Conservation (phyloP, 2,113 vertebrate genomes). For the Bubalus kerabau region DNA sequence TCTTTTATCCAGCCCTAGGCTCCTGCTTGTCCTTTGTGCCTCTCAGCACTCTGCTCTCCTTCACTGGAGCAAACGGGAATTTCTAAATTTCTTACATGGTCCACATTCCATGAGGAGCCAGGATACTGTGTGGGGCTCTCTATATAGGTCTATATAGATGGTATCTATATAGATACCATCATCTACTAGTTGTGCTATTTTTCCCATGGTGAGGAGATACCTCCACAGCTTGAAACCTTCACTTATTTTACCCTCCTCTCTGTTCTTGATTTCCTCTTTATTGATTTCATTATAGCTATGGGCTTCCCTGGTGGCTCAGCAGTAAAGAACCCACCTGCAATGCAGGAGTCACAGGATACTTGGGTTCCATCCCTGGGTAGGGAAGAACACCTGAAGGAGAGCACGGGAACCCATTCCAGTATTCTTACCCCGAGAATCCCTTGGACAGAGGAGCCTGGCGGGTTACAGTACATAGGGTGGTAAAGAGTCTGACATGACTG, state of each 20-base stretch:
- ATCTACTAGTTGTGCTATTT: neutral
- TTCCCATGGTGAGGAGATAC: no score
- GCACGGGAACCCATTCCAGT: neutral
- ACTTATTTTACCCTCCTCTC: neutral
- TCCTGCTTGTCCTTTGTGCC: neutral
- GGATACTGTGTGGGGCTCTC: neutral
- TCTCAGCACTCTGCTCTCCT: neutral
- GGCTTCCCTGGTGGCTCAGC: neutral
- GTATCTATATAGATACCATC: neutral
- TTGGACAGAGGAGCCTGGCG: neutral
- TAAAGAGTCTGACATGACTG: neutral
- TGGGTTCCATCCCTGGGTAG: neutral
- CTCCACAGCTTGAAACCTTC: neutral
- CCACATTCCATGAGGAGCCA: no score
- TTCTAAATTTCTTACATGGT: neutral
- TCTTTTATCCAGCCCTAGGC: neutral
- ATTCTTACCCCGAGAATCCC: neutral
- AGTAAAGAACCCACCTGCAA: neutral
- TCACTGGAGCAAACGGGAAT: fast-evolving
- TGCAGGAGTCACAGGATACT: neutral
- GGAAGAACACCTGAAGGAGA: neutral
- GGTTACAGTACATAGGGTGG: neutral
- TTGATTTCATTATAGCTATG: neutral
- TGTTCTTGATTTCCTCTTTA: neutral
- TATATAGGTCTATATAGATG: neutral